Evolutionary conservation across 2,888 invertebrate species (phyloP).

Genomic region (Palloptera scutellata): DNA sequence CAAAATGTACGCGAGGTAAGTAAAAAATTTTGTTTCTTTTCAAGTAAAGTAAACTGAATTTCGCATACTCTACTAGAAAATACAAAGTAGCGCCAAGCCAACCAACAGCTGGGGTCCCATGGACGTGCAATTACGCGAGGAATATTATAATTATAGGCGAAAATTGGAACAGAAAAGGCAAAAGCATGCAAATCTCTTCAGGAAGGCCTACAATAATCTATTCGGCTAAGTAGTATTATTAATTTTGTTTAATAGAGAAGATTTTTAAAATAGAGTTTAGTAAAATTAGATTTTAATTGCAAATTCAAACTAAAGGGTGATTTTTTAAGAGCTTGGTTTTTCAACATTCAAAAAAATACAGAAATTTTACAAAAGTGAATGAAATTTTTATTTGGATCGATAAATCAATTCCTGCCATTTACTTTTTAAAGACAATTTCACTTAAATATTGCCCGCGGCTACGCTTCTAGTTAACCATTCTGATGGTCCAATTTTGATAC

Average conservation of each 20-base stretch:
- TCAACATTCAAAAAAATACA: too few relatives aligned
- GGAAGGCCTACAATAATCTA: conserved; percentile 34
- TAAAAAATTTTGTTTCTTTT: not conserved
- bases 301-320: too few relatives aligned
- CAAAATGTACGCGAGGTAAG: conserved; percentile 44
- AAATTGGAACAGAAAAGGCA: conserved; percentile 26
- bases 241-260: not conserved
- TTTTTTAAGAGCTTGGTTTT: too few relatives aligned
- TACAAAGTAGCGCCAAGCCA: conserved; percentile 52
- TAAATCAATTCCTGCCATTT: too few relatives aligned
- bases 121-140: conserved; percentile 58
- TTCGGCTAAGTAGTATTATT: conserved; percentile 31
- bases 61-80: conserved; percentile 19
- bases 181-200: conserved; percentile 5
- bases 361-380: too few relatives aligned
- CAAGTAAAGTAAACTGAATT: not conserved
- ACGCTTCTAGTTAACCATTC: too few relatives aligned
- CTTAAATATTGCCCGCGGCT: too few relatives aligned
- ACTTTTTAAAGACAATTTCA: too few relatives aligned
- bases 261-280: too few relatives aligned
- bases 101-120: conserved; percentile 57
- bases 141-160: conserved; percentile 60
- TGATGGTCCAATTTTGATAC: too few relatives aligned
- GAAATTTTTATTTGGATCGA: too few relatives aligned
- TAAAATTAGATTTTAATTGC: too few relatives aligned